These are phyloP conservation scores for Melanotaenia parkinsoni DNA, from an alignment of 2,797 vertebrate genomes.

Conservation along the genomic window DNA sequence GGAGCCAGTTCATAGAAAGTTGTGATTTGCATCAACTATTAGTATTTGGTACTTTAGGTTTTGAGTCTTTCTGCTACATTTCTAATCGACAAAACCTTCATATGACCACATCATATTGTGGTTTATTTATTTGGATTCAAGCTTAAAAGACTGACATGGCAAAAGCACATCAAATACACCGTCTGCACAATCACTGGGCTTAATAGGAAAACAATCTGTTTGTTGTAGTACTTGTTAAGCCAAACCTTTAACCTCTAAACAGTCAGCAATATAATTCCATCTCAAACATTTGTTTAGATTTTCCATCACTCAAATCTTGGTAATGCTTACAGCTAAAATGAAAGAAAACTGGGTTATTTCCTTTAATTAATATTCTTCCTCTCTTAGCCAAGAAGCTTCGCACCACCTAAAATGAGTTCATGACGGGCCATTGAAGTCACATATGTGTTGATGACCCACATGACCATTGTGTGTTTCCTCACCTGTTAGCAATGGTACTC, in stretches of 20 bases:
- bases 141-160: not conserved
- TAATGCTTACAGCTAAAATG: not conserved
- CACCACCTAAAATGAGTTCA: not conserved
- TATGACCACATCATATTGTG: not conserved
- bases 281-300: not conserved
- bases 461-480: not conserved
- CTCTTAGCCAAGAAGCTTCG: not conserved
- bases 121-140: not conserved
- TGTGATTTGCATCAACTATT: not conserved
- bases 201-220: not conserved
- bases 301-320: not conserved
- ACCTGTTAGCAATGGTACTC: conserved; percentile 22
- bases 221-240: not conserved
- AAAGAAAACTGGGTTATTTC: not conserved
- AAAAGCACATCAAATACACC: not conserved
- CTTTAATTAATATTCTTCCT: not conserved
- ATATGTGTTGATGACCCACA: not conserved
- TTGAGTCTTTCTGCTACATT: not conserved
- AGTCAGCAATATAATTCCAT: not conserved
- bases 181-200: not conserved
- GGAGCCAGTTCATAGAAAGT: not conserved
- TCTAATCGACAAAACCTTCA: not conserved
- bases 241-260: conserved; percentile 6
- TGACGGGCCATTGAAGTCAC: too few species aligned
- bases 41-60: not conserved